Conservation (phyloP, 2,888 invertebrate species). For the Drosophila histrio region DNA sequence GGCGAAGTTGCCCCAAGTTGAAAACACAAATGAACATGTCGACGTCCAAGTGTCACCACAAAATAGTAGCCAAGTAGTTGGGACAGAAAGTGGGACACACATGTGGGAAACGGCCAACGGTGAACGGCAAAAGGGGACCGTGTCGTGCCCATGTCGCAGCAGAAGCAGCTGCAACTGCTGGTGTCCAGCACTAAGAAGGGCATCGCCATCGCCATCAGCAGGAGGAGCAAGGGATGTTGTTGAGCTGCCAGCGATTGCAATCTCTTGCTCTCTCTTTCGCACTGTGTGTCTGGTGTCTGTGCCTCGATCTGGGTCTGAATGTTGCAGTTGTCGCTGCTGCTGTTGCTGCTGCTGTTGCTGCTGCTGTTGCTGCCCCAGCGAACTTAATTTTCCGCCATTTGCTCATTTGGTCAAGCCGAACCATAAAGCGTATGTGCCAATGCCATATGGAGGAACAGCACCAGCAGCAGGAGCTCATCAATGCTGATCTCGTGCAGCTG, state of each 20-base stretch:
- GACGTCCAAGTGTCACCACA: constrained; percentile 74
- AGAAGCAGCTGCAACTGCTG: constrained; percentile 44
- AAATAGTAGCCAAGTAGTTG: constrained; percentile 30
- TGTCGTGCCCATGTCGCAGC: constrained; percentile 54
- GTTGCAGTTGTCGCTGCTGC: constrained; percentile 47
- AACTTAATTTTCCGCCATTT: constrained; percentile 78
- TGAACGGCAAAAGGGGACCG: constrained; percentile 6
- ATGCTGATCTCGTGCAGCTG: constrained; percentile 63
- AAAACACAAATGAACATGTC: constrained; percentile 68
- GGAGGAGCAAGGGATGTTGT: constrained; percentile 10
- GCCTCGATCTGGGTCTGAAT: background rate
- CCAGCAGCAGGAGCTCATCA: constrained; percentile 44
- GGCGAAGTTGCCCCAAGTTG: background rate
- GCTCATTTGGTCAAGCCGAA: constrained; percentile 58
- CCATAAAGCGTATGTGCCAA: constrained; percentile 70
- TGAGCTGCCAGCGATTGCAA: constrained; percentile 68
- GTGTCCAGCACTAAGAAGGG: constrained; percentile 46
- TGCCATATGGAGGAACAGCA: constrained; percentile 21
- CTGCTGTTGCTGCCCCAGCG: constrained; percentile 18
- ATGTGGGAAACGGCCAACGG: background rate
- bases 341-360: constrained; percentile 41
- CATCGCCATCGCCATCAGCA: constrained; percentile 40
- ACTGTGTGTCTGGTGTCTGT: background rate
- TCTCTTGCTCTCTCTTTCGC: constrained; percentile 39
- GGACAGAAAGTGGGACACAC: constrained; percentile 17